Percentiles rank a stretch among this genome's conserved stretches.
phyloP scores from a whole-genome alignment of 1,140 invertebrate genomes.

The Heliothis virescens region DNA sequence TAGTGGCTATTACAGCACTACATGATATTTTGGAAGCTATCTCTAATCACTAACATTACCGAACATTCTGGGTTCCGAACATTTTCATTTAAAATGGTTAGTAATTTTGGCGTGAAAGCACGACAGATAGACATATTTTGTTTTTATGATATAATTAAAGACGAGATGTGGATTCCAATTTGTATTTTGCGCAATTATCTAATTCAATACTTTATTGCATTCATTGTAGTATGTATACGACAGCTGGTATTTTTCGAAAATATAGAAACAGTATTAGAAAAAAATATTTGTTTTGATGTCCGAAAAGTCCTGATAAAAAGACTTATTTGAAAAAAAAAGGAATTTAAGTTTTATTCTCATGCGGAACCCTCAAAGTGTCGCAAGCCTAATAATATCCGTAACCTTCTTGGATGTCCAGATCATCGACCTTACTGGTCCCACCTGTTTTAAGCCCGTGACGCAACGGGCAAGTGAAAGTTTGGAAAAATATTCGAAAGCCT shows the following conservation, averaged over 20 bases:
- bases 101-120: too few species aligned
- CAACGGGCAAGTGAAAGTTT: conserved; percentile 69
- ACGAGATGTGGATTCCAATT: too few species aligned
- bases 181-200: too few species aligned
- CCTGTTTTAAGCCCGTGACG: conserved; percentile 50
- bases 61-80: not conserved
- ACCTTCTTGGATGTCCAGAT: not conserved
- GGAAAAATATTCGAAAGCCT: conserved; percentile 54
- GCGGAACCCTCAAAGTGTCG: not conserved
- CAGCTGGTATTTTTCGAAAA: too few species aligned
- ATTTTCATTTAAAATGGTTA: too few species aligned
- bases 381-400: not conserved
- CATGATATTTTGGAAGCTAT: not conserved
- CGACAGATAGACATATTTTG: not conserved
- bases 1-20: not conserved
- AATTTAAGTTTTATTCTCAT: too few species aligned
- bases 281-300: too few species aligned
- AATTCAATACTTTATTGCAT: too few species aligned
- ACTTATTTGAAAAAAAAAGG: too few species aligned
- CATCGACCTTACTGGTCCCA: conserved; percentile 49
- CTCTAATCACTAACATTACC: not conserved
- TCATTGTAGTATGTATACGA: too few species aligned
- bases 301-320: too few species aligned
- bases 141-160: not conserved
- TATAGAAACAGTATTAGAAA: too few species aligned